phyloP scores from a whole-genome alignment of 2,113 vertebrate species.

The Hoplias malabaricus region DNA sequence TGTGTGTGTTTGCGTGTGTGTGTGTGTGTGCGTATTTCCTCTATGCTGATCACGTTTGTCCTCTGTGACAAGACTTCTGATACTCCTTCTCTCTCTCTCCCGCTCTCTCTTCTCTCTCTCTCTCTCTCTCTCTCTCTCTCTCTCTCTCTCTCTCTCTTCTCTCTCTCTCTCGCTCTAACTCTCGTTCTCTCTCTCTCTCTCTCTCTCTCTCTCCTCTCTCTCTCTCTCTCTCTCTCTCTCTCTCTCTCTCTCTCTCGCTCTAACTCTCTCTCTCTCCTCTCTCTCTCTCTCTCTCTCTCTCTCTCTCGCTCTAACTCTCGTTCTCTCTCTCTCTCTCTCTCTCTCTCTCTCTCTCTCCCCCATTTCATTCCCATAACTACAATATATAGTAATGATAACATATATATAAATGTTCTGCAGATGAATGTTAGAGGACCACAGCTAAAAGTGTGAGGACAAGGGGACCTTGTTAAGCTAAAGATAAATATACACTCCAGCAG shows the following conservation, averaged over 20 bases:
- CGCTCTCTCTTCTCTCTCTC: neutral
- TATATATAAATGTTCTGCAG: too few species aligned
- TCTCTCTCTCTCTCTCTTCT: neutral
- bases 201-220: neutral
- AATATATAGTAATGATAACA: too few species aligned
- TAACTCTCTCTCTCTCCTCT: neutral
- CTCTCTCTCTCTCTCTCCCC: too few species aligned
- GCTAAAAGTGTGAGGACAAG: conserved; percentile 46
- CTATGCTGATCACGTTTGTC: conserved; percentile 7
- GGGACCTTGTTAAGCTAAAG: conserved; percentile 43
- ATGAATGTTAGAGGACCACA: conserved; percentile 48
- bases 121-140: neutral
- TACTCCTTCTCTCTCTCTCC: conserved; percentile 11
- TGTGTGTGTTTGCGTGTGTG: neutral
- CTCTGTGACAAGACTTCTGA: conserved; percentile 33
- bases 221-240: neutral
- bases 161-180: neutral
- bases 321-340: too few species aligned
- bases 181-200: neutral
- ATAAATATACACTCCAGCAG: conserved; percentile 37
- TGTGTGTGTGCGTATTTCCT: conserved; percentile 17
- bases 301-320: neutral
- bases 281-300: neutral
- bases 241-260: conserved; percentile 1
- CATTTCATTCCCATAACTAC: too few species aligned